Percentiles rank a stretch among this genome's conserved stretches.
phyloP scores from a whole-genome alignment of 1,140 invertebrate genomes.

The Sitobion miscanthi region DNA sequence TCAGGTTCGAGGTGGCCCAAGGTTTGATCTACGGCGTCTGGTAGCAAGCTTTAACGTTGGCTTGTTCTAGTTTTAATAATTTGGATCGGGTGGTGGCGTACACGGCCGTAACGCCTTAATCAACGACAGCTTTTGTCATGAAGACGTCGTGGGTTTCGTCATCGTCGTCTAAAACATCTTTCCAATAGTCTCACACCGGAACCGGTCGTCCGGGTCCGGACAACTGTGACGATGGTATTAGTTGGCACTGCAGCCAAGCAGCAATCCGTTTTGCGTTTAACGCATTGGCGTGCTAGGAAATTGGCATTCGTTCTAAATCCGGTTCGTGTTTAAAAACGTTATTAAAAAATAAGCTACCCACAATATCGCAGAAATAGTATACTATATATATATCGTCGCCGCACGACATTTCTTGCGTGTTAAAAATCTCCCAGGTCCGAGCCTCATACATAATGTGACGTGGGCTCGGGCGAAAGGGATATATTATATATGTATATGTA shows the following conservation, averaged over 20 bases:
- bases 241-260: neutral
- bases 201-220: neutral
- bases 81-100: neutral
- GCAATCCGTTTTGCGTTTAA: slow-evolving; percentile 7
- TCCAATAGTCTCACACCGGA: neutral
- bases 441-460: neutral
- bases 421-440: neutral
- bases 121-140: neutral
- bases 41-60: neutral
- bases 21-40: neutral
- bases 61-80: neutral
- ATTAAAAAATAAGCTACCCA: neutral
- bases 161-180: neutral
- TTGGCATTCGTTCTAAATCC: slow-evolving; percentile 11
- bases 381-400: neutral
- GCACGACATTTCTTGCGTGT: neutral
- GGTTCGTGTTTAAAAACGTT: slow-evolving; percentile 29
- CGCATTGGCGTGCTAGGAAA: slow-evolving; percentile 29
- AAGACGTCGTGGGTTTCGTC: neutral
- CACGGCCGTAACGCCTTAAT: neutral
- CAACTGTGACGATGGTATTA: neutral
- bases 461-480: neutral
- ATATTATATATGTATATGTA: neutral
- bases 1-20: neutral
- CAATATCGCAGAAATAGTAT: neutral